phyloP scores from a whole-genome alignment of 2,888 invertebrate genomes.

The Oxyteleia sp. region DNA sequence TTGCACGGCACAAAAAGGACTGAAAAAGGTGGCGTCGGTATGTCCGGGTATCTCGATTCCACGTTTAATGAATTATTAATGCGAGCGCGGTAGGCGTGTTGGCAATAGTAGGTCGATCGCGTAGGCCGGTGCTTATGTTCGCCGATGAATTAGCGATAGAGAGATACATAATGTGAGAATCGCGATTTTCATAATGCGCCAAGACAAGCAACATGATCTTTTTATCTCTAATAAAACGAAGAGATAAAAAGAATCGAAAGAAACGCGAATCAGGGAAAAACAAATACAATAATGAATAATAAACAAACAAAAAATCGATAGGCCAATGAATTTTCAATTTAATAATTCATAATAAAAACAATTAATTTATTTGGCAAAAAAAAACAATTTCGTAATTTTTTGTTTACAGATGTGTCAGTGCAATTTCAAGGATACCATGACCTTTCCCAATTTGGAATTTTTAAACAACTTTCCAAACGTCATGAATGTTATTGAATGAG shows the following conservation, averaged over 20 bases:
- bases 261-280: too few species aligned
- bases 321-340: background rate
- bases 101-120: slow-evolving; percentile 71
- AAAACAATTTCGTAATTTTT: slow-evolving; percentile 4
- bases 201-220: slow-evolving; percentile 33
- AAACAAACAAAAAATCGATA: background rate
- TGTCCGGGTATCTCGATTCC: slow-evolving; percentile 65
- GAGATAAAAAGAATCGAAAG: background rate
- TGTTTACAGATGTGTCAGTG: background rate
- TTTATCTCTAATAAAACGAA: background rate
- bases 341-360: background rate
- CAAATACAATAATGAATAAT: too few species aligned
- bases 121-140: slow-evolving; percentile 72
- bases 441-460: slow-evolving; percentile 1
- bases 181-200: slow-evolving; percentile 45
- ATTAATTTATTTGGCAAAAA: background rate
- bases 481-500: background rate
- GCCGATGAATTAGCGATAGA: slow-evolving; percentile 71
- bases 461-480: background rate
- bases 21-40: slow-evolving; percentile 63
- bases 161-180: slow-evolving; percentile 62
- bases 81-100: slow-evolving; percentile 64
- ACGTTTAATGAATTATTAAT: slow-evolving; percentile 66
- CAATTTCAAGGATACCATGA: background rate
- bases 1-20: slow-evolving; percentile 23